Percentiles rank a stretch among this genome's conserved stretches.
These are phyloP conservation scores for Lynx canadensis DNA, from an alignment of 2,113 vertebrate genomes.

Conservation along the genomic window DNA sequence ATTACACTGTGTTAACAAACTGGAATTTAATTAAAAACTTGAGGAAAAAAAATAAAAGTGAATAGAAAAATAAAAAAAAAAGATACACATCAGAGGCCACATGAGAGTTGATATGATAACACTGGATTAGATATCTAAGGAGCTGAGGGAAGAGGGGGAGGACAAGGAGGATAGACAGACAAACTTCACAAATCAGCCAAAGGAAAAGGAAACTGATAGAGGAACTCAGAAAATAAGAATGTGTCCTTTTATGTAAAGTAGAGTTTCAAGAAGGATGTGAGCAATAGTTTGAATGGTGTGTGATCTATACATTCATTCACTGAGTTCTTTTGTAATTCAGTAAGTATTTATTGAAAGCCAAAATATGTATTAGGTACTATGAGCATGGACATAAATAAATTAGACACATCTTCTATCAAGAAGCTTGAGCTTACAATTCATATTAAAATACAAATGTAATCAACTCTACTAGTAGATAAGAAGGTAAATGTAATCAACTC, in stretches of 20 bases:
- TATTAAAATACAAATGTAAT: not conserved
- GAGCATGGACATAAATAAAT: not conserved
- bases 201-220: not conserved
- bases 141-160: not conserved
- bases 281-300: not conserved
- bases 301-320: not conserved
- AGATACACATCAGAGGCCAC: not conserved
- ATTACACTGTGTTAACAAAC: not conserved
- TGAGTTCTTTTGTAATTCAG: not conserved
- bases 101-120: not conserved
- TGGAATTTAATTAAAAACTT: not conserved
- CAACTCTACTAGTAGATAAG: not conserved
- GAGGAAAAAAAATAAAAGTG: not conserved
- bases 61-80: not conserved
- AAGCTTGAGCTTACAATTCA: not conserved
- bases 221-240: not conserved
- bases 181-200: not conserved
- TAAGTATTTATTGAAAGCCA: not conserved
- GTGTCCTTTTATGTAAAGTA: not conserved
- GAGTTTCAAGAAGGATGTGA: not conserved
- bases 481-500: not conserved
- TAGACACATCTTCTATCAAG: not conserved
- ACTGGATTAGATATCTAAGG: not conserved
- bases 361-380: not conserved
- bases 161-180: not conserved